Base-by-base conservation (phyloP, 2,888 invertebrate genomes). In the Cylloceria caligata region DNA sequence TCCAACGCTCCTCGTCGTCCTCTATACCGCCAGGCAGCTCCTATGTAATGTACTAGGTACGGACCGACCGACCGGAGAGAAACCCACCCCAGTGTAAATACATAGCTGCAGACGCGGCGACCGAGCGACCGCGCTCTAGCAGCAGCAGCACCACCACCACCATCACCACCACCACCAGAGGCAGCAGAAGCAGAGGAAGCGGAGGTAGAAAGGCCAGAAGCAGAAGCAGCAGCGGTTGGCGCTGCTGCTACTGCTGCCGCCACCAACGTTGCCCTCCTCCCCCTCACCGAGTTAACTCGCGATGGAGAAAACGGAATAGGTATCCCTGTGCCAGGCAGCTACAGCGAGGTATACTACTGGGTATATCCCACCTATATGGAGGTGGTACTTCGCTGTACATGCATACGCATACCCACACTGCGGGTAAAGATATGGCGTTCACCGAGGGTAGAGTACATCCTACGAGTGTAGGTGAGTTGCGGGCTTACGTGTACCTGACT, bases 81-180 rank as follows among this genome's bases (percentile, higher is more conserved):
- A 88, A 83, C 87, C 85, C 85, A 88, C 88, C 89, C 89, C 81
- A 86, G 88, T 90, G 90, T 89, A 89, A 89, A 89, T 90, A 89
- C 88, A 89, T 90, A 88, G 89, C 87, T 87, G 87, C 85, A 84
- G 86, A 85, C 84, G 86, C 87, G 82, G 83, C 83, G 82, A 86
- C 83, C 83, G 85, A 86, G 36, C 60, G 60, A 62, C 87, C 77
- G 87, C 84, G 85, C 84, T 79, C 80, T 78, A 71, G 78, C 52
- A 55, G 57, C 81, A 73, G 24, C 57, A n/a, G n/a, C 65, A 72
- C 64, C 24, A 34, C 65, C 45, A 72, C 30, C 45, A 72, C 67
- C 72, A 60, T n/a, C 65, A 72, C 64, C 24, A 34, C 65, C 45
- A 72, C 30, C 45, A 72, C 67, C 72, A 60, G 49, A 60, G 60